Evolutionary conservation across 2,113 vertebrate genomes (phyloP), one percentile per base, ranked within the genome.

Genomic region (Halichoerus grypus): DNA sequence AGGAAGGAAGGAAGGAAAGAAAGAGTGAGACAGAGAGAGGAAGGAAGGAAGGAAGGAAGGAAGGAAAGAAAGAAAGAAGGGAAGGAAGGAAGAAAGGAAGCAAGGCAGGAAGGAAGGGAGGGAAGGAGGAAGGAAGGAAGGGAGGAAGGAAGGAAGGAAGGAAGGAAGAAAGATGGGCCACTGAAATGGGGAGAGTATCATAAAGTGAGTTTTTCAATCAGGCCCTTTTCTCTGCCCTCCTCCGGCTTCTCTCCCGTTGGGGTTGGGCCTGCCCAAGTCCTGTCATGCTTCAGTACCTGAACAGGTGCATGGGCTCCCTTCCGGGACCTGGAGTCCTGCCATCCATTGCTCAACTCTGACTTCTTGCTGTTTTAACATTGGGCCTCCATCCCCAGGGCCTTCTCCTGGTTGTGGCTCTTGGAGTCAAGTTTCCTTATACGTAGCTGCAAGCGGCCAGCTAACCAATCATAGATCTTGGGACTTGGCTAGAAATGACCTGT

Each of bases 341-440:
- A 96, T 33, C 77, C n/a, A 16, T 93, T 97, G 93, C 96, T 96
- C 85, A 83, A 83, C 31, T n/a, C 53, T 77, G 55, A 39, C 33
- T 61, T 92, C 93, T 67, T 95, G 80, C 97, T 98, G 85, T 95
- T 92, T 91, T 92, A 89, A 97, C 95, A 77, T 61, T 94, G 91
- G 95, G 88, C 88, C 86, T 97, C 91, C 49, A 86, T 51, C 65
- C 94, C 36, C 76, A 26, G 77, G 67, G 77, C 91, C 39, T 95
- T 81, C 92, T 97, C 59, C 88, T 93, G 93, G 91, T 36, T 1
- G 33, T 63, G 33, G 61, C 91, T 92, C 61, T 80, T 21, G 61
- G 96, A 93, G 36, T 95, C 89, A 59, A 53, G 59, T 96, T 97
- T 95, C 97, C 53, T 94, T 91, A 33, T 18, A 46, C 7, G 55